Conservation (phyloP, 2,888 invertebrate species). For the Mesorhabditis belari region DNA sequence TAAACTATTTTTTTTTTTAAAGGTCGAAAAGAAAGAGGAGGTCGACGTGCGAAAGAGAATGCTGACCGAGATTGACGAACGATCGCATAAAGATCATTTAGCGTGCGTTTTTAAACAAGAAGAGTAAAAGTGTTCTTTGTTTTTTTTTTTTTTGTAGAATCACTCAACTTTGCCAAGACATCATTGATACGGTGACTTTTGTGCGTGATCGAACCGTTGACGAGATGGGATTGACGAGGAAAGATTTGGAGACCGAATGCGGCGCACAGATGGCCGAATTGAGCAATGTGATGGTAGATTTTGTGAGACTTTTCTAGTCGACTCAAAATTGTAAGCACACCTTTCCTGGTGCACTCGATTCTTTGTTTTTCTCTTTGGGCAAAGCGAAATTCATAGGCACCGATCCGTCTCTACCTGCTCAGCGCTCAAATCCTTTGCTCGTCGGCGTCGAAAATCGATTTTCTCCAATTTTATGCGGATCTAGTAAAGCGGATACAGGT, state of each 20-base stretch:
- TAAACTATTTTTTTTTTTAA: conserved; percentile 50
- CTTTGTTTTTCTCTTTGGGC: not conserved
- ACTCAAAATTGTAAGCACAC: too few species aligned
- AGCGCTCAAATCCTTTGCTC: conserved; percentile 68
- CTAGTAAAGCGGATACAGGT: conserved; percentile 38
- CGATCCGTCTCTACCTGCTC: conserved; percentile 66
- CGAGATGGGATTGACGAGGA: conserved; percentile 59
- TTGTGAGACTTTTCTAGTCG: not conserved
- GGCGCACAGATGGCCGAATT: conserved; percentile 25
- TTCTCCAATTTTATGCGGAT: conserved; percentile 59
- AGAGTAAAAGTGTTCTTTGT: conserved; percentile 53
- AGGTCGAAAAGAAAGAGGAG: conserved; percentile 67
- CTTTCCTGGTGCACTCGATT: not conserved
- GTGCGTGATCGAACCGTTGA: conserved; percentile 62
- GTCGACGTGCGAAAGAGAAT: conserved; percentile 65
- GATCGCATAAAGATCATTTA: conserved; percentile 59
- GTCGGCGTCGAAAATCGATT: conserved; percentile 70
- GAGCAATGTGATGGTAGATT: conserved; percentile 21
- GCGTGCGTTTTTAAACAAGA: conserved; percentile 1
- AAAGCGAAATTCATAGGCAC: conserved; percentile 20
- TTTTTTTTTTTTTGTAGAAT: conserved; percentile 61
- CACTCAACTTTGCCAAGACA: conserved; percentile 65
- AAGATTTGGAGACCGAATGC: conserved; percentile 25
- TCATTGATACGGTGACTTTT: conserved; percentile 66
- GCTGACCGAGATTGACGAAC: conserved; percentile 65